phyloP scores from a whole-genome alignment of 2,797 vertebrate genomes.

The Naso thynnoides region DNA sequence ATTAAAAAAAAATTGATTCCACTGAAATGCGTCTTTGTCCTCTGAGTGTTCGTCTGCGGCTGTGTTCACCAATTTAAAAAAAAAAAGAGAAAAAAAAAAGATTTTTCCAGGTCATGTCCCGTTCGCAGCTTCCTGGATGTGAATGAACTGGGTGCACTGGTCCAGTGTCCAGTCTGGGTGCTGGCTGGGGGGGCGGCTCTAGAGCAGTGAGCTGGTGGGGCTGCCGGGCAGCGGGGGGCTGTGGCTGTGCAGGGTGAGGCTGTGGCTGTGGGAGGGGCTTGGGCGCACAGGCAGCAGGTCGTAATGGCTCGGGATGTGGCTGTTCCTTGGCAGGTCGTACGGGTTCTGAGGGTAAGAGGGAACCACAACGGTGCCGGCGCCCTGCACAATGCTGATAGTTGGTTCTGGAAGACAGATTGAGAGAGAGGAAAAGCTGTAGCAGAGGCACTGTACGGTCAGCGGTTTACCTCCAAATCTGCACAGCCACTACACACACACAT shows the following conservation, averaged over 20 bases:
- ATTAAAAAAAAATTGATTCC: slow-evolving; percentile 2
- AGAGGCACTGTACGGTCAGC: too few relatives aligned
- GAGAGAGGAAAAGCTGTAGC: too few relatives aligned
- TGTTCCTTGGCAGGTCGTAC: slow-evolving; percentile 95
- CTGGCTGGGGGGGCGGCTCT: slow-evolving; percentile 37
- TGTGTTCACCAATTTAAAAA: neutral
- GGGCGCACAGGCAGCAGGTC: slow-evolving; percentile 94
- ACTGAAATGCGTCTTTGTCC: neutral
- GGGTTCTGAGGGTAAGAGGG: slow-evolving; percentile 91
- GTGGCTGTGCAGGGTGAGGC: slow-evolving; percentile 60
- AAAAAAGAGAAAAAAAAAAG: neutral
- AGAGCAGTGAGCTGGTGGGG: slow-evolving; percentile 88
- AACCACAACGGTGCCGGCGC: slow-evolving; percentile 75
- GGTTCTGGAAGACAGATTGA: slow-evolving; percentile 86
- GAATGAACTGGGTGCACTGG: slow-evolving; percentile 17
- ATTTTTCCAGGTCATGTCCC: neutral
- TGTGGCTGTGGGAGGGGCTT: slow-evolving; percentile 85
- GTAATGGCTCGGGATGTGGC: slow-evolving; percentile 96
- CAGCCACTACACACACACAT: too few relatives aligned
- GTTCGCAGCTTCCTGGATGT: slow-evolving; percentile 21
- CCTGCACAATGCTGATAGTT: slow-evolving; percentile 91
- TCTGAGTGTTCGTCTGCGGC: slow-evolving; percentile 10
- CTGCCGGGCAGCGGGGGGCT: slow-evolving; percentile 86
- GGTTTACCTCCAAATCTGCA: too few relatives aligned
- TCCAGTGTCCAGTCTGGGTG: neutral